phyloP scores from a whole-genome alignment of 2,113 vertebrate species.

The Pseudopipra pipra region DNA sequence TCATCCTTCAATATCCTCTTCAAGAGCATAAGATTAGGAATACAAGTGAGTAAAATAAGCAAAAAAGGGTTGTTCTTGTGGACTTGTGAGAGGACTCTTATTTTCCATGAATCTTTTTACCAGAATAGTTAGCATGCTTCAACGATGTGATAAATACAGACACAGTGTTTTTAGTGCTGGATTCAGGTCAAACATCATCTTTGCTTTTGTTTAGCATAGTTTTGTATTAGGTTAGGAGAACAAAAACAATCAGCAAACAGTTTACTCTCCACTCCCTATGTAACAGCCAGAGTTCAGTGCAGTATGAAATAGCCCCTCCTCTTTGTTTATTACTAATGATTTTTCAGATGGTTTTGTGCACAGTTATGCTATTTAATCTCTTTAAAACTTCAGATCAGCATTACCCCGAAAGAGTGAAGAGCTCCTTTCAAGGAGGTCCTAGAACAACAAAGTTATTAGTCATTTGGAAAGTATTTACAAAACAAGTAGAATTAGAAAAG shows the following conservation, averaged over 20 bases:
- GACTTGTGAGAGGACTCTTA: not conserved
- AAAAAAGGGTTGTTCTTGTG: not conserved
- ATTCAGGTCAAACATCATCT: slow-evolving; percentile 36
- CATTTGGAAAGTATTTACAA: slow-evolving; percentile 37
- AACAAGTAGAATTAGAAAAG: slow-evolving; percentile 22
- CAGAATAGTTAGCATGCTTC: slow-evolving; percentile 42
- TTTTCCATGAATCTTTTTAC: slow-evolving; percentile 17
- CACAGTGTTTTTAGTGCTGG: slow-evolving; percentile 14
- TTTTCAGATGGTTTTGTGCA: not conserved
- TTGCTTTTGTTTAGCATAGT: slow-evolving; percentile 59
- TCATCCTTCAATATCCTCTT: not conserved
- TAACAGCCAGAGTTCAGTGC: not conserved
- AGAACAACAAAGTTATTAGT: slow-evolving; percentile 17
- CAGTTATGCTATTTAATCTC: not conserved
- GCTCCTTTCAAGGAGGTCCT: slow-evolving; percentile 14
- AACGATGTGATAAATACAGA: slow-evolving; percentile 37
- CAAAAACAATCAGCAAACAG: slow-evolving; percentile 29
- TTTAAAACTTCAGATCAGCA: not conserved
- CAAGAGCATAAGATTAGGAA: not conserved
- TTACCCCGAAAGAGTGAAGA: not conserved
- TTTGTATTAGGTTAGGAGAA: slow-evolving; percentile 36
- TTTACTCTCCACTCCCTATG: slow-evolving; percentile 21
- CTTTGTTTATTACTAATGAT: not conserved
- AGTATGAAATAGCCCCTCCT: not conserved
- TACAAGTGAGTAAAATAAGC: not conserved